Conservation (phyloP, 1,140 invertebrate species). For the Leptopilina boulardi region DNA sequence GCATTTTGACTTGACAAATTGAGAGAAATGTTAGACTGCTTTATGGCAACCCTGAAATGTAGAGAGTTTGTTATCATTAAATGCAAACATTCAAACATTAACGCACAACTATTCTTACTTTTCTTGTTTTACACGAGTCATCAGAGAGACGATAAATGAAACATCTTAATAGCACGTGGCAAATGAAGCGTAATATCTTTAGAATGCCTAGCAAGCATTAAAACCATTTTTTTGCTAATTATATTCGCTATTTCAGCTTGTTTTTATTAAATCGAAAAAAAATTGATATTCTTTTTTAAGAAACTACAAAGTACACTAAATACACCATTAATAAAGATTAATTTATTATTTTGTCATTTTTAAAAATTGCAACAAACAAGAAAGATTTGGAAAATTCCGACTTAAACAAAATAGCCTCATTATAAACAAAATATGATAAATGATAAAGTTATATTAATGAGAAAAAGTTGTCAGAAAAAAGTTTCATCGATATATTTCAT, state of each 20-base stretch:
- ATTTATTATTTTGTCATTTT: no score
- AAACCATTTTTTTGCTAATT: background rate
- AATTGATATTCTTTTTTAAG: no score
- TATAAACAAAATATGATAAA: no score
- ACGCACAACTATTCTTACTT: background rate
- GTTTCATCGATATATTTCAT: no score
- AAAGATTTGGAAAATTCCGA: no score
- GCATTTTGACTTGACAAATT: background rate
- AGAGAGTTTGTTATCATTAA: background rate
- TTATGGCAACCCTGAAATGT: background rate
- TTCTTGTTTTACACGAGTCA: slow-evolving; percentile 2
- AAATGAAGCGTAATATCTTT: background rate
- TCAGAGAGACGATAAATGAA: background rate
- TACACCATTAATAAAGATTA: no score
- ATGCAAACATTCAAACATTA: background rate
- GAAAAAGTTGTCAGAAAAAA: no score
- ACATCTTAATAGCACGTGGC: slow-evolving; percentile 5
- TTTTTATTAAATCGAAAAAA: no score
- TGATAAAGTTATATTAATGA: no score
- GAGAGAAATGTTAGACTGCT: background rate
- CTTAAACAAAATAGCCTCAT: no score
- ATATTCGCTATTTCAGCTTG: background rate
- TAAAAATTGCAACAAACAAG: no score
- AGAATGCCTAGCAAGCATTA: background rate
- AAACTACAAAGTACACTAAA: no score